Percentiles rank a stretch among this genome's conserved stretches.
Conservation (phyloP, 2,888 invertebrate species). For the Hirtodrosophila confusa region DNA sequence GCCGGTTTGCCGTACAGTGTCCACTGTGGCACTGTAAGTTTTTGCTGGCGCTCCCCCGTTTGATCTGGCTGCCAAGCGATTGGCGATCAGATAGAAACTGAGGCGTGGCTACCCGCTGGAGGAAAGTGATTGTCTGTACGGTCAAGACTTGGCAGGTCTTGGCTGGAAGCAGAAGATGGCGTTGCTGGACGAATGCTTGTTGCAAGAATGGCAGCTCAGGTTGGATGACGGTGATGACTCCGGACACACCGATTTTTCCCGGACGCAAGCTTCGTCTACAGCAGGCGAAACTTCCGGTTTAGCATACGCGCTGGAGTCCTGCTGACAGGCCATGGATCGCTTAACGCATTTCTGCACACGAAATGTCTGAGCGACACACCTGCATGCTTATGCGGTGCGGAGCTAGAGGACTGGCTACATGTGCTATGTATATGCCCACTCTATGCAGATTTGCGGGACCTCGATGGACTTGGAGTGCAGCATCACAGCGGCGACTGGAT, state of each 20-base stretch:
- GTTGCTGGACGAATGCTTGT: slow-evolving; percentile 4
- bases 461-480: background rate
- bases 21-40: slow-evolving; percentile 17
- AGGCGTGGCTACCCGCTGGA: slow-evolving; percentile 12
- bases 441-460: slow-evolving; percentile 8
- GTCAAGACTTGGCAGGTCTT: background rate
- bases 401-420: background rate
- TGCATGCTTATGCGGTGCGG: slow-evolving; percentile 11
- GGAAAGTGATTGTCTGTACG: slow-evolving; percentile 3
- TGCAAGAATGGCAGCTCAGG: slow-evolving; percentile 7
- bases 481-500: no score
- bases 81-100: slow-evolving; percentile 10
- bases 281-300: background rate
- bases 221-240: background rate
- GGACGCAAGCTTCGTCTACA: slow-evolving; percentile 9
- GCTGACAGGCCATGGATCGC: slow-evolving; percentile 13
- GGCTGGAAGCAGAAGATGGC: slow-evolving; percentile 1
- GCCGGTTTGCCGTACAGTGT: slow-evolving; percentile 26
- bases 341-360: slow-evolving; percentile 23
- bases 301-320: background rate
- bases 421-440: slow-evolving; percentile 6
- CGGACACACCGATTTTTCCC: slow-evolving; percentile 11
- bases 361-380: no score
- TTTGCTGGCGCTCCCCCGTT: slow-evolving; percentile 23
- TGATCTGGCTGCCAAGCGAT: slow-evolving; percentile 12